Percentiles rank a stretch among this genome's conserved stretches.
Conservation (phyloP, 2,797 vertebrate species). For the Setipinna tenuifilis region DNA sequence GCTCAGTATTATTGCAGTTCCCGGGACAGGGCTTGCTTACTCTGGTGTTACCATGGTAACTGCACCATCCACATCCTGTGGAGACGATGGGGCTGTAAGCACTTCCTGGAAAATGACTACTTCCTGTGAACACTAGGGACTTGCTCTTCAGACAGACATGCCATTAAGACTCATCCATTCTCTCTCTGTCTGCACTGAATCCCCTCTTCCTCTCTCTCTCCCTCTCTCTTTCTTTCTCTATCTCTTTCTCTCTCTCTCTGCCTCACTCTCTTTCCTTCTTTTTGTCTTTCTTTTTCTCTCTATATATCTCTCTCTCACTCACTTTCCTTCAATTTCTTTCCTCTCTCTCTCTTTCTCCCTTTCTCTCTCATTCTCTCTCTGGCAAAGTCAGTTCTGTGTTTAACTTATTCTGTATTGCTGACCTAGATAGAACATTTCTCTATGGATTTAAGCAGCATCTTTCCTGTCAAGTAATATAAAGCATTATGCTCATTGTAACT, state of each 20-base stretch:
- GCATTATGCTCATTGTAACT: not conserved
- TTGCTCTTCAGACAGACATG: not conserved
- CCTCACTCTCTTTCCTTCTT: not conserved
- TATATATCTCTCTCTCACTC: not conserved
- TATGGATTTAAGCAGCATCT: not conserved
- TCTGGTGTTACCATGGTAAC: conserved; percentile 46
- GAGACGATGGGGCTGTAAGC: conserved; percentile 37
- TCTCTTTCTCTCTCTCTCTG: not conserved
- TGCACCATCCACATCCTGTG: conserved; percentile 39
- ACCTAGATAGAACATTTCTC: not conserved
- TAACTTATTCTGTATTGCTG: not conserved
- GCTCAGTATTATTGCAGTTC: not conserved
- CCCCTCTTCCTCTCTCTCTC: not conserved
- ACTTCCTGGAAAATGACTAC: conserved; percentile 33
- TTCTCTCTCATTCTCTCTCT: not conserved
- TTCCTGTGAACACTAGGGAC: conserved; percentile 1
- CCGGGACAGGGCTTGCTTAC: not conserved
- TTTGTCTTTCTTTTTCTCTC: not conserved
- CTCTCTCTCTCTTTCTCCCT: not conserved
- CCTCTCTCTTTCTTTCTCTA: not conserved
- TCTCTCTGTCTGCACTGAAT: not conserved
- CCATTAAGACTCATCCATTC: not conserved
- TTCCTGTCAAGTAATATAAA: not conserved
- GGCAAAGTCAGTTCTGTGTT: conserved; percentile 56
- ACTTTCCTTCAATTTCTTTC: not conserved